Base-by-base conservation (phyloP, 2,888 invertebrate genomes). In the Drosophila limbata region DNA sequence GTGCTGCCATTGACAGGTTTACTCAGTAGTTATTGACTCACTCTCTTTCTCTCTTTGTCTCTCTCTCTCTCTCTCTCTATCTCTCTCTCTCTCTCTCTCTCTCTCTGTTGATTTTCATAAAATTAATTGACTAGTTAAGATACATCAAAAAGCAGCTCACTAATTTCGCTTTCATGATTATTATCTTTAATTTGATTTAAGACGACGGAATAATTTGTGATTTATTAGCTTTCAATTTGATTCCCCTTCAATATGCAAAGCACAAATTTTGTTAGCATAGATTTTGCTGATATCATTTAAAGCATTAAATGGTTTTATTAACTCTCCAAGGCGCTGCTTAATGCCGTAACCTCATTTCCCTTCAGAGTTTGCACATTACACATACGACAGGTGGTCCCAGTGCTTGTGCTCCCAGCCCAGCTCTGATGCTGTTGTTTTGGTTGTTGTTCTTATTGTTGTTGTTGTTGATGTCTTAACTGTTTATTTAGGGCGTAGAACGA, bases 1-100 rank as follows among this genome's bases (percentile, higher is more conserved):
- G 48, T 42, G 67, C 77, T 73, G 74, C 79, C 73, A 84, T 77
- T 81, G 79, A 81, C 82, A 79, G 79, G 21, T 55, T 42, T 45
- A 42, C 45, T 52, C 47, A 51, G 35, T 31, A 31, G 40, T 31
- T 15, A 4, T 57, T 37, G n/a, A 35, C 9, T 31, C 31, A 10
- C 10, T 31, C 31, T 31, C 31, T 31, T 3, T 31, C 31, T 10
- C 13, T 35, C 13, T 33, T 10, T 33, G 3, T 35, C 1, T 13
- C 35, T 28, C 8, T 8, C 8, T 31, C 10, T 10, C 3, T 31
- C 31, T 31, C 31, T 31, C 31, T 31, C 31, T 31, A 10, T 31
- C 31, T 10, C 31, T 10, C 31, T 31, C 31, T 10, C 31, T 10
- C 9, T 10, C 10, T 6, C n/a, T 35, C 35, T n/a, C 11, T 40